Conservation (phyloP, 1,140 invertebrate genomes). For the Spodoptera frugiperda region DNA sequence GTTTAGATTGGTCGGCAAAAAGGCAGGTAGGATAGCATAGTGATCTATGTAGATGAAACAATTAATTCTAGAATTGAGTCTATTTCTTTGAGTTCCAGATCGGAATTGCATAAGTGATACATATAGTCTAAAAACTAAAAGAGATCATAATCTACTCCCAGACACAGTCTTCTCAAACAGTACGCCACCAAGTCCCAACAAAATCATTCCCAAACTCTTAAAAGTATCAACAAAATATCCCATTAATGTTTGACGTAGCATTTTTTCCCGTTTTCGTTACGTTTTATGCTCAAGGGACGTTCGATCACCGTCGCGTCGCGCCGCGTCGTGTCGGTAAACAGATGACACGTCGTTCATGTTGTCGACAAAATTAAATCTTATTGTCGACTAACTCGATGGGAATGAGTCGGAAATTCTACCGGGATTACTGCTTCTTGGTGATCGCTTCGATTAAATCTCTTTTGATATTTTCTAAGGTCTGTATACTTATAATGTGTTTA, state of each 20-base stretch:
- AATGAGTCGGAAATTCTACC: constrained; percentile 26
- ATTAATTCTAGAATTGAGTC: too few species aligned
- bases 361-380: constrained; percentile 40
- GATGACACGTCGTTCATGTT: constrained; percentile 24
- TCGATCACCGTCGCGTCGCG: constrained; percentile 30
- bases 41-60: too few species aligned
- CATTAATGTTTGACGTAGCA: constrained; percentile 14
- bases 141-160: too few species aligned
- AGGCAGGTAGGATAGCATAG: too few species aligned
- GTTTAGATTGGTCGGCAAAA: too few species aligned
- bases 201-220: too few species aligned
- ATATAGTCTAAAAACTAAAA: too few species aligned
- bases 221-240: constrained; percentile 18
- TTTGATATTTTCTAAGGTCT: not conserved
- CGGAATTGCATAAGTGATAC: too few species aligned
- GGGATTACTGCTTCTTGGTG: constrained; percentile 20
- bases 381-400: constrained; percentile 31
- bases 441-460: constrained; percentile 11
- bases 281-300: constrained; percentile 11
- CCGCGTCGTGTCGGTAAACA: constrained; percentile 20
- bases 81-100: too few species aligned
- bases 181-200: too few species aligned
- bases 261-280: constrained; percentile 20
- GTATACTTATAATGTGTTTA: too few species aligned
- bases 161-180: too few species aligned